Base-by-base conservation (phyloP, 2,113 vertebrate genomes). In the Prionailurus viverrinus region DNA sequence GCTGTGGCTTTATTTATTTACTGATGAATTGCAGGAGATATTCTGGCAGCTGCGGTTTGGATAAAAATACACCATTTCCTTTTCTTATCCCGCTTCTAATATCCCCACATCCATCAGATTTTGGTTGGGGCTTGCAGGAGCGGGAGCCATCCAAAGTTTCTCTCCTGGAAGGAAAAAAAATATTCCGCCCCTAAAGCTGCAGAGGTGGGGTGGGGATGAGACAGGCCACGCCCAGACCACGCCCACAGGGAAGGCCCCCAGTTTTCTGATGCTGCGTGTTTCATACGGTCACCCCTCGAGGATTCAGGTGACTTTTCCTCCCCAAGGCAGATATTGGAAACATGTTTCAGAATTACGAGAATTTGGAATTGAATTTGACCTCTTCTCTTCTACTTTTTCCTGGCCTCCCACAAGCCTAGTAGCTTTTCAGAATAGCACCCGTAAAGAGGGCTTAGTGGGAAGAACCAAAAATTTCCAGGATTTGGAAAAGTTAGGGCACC, bases 11-110 rank as follows among this genome's bases (percentile, higher is more conserved):
- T 95, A 68, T 91, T 97, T 89, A 85, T 96, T 97, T 96, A 86
- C 51, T 79, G 41, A 21, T 85, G 90, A 94, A 80, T 85, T 61
- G 55, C 65, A 39, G 33, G 90, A 96, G 94, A 55, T 91, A n/a
- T 58, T 68, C 2, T 76, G 78, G 88, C 71, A 92, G 89, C 88
- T 94, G 93, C 96, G 96, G 97, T 96, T 97, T 97, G 93, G 91
- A 95, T 68, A 41, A 92, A 95, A 94, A 92, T 7, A 69, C 15
- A 83, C 23, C 29, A 36, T 66, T 90, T 65, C 86, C 92, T 73
- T 91, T 83, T 86, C 61, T 71, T 83, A 41, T 66, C 21, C 90
- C 78, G 31, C 16, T 88, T 85, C 85, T 91, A 71, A 90, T 76
- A 74, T 66, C 65, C 79, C 66, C 45, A 33, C 69, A 91, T 53